Evolutionary conservation across 2,888 invertebrate species (phyloP), one percentile per base, ranked within the genome.

Genomic region (Hemicrepidius hirtus): DNA sequence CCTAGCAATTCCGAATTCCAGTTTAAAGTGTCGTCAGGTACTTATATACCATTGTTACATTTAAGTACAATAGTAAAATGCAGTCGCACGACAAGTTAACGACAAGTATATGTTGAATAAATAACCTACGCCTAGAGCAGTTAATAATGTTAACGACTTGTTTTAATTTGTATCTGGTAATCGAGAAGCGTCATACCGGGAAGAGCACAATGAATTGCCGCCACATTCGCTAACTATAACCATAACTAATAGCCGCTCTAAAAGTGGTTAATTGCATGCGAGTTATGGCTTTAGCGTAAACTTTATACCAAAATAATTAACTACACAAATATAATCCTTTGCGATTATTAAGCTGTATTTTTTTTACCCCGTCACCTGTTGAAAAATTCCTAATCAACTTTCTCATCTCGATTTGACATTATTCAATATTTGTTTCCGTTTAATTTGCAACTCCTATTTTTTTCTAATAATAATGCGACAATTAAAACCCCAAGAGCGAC

Each of bases 181-280:
- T 57, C 13, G 35, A 35, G 32, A 57, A 57, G 57, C 37, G 57
- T 37, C 37, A 18, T 57, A 57, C 32, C 16, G 35, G 35, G 18
- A 57, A 57, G 28, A 35, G 32, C n/a, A 50, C 37, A 57, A 37
- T 57, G 57, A 57, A 57, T 57, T 35, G 35, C 57, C 37, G 35
- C 57, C 57, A 57, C 57, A 57, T 57, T 57, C 35, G 16, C 57
- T 24, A 57, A 57, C 57, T 57, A 57, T 57, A 57, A 35, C 57
- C 57, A 57, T 57, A 57, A 57, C 35, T 35, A 53, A 53, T 28
- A 57, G 57, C 57, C n/a, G 35, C 18, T 35, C 21, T 57, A 35
- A 35, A 57, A 20, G 37, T 37, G 35, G 32, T 57, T 57, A 57
- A 57, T 35, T 57, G n/a, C 18, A 9, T 24, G n/a, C 24, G n/a